Evolutionary conservation across 2,888 invertebrate species (phyloP).

Genomic region (Lamproptera curius): DNA sequence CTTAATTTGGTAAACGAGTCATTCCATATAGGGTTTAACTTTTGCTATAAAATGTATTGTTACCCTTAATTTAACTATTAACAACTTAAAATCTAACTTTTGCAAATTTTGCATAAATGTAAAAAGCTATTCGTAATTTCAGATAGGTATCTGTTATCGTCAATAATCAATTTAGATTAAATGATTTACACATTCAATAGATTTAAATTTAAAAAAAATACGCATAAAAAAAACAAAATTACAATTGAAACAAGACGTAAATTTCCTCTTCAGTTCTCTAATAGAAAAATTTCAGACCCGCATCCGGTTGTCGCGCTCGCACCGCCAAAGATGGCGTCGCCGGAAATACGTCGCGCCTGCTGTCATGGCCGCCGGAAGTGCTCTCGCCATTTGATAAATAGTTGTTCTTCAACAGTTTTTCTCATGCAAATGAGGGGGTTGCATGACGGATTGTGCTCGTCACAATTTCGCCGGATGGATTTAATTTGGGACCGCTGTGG

Average conservation of each 20-base stretch:
- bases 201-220: too few species aligned
- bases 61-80: too few species aligned
- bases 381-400: constrained; percentile 76
- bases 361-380: constrained; percentile 73
- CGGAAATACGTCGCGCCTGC: constrained; percentile 73
- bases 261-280: constrained; percentile 10
- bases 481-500: constrained; percentile 67
- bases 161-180: too few species aligned
- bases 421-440: constrained; percentile 75
- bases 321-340: constrained; percentile 60
- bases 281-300: constrained; percentile 23
- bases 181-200: too few species aligned
- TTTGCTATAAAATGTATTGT: too few species aligned
- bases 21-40: too few species aligned
- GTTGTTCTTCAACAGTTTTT: constrained; percentile 77
- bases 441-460: constrained; percentile 75
- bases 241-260: background rate
- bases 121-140: too few species aligned
- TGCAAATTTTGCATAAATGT: too few species aligned
- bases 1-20: too few species aligned
- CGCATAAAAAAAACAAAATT: background rate
- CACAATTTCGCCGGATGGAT: constrained; percentile 74
- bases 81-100: too few species aligned
- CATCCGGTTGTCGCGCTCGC: constrained; percentile 40
- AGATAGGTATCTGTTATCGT: too few species aligned